Evolutionary conservation across 2,113 vertebrate genomes (phyloP), one percentile per base, ranked within the genome.

Genomic region (Calypte anna): DNA sequence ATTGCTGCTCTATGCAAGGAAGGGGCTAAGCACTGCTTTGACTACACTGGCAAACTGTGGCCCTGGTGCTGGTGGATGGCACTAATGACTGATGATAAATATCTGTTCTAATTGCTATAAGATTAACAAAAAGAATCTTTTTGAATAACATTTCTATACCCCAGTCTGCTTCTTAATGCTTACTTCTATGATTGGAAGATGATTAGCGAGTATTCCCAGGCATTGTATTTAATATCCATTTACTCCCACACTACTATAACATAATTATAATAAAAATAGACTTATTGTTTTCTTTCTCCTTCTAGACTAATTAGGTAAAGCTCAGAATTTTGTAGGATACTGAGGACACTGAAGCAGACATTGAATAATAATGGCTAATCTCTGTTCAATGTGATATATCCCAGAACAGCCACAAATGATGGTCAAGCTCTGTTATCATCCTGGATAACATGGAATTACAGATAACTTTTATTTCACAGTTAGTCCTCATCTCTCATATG

Each of bases 261-360:
- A 64, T 64, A 81, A 90, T 90, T 76, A 90, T 82, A 93, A 91
- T 91, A 93, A 93, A 94, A 94, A 84, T 9, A 88, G 67, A 90
- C 85, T 82, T 96, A 87, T 88, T 79, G 54, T 54, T 88, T 90
- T 89, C 50, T 90, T 94, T 85, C 54, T 92, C 63, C 38, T 97
- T 90, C 87, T 66, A 80, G 81, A 16, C 33, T 82, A 87, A 77
- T 94, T 82, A 88, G 50, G 40, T 94, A 85, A 82, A 94, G 40
- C 59, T 82, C 48, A 82, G 55, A 79, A 77, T 90, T 94, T 89
- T 85, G 86, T 28, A 82, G 62, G 72, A 55, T 66, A 74, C 57
- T 82, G 77, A 79, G 82, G 59, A 92, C 25, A 51, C 69, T 31
- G 66, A 91, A 96, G 36, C 51, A 92, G 78, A 91, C 9, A 11